Evolutionary conservation across 2,888 invertebrate species (phyloP).

Genomic region (Podabrus alpinus): DNA sequence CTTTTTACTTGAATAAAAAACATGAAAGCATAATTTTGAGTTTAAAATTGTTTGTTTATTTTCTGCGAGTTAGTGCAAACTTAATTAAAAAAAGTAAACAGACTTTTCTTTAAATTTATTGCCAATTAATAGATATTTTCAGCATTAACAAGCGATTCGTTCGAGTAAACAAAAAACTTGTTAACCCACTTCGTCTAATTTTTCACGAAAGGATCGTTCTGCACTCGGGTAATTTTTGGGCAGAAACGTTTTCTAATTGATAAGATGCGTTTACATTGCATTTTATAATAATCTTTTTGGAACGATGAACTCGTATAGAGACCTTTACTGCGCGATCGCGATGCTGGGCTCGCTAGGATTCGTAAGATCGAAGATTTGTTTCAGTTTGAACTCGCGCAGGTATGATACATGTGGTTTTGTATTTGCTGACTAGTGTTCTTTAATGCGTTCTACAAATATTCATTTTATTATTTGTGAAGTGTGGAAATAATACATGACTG

Average conservation of each 20-base stretch:
- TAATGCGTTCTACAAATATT: conserved; percentile 3
- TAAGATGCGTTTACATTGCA: conserved; percentile 5
- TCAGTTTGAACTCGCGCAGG: conserved; percentile 25
- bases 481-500: not conserved
- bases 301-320: conserved; percentile 1
- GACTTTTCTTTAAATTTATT: not conserved
- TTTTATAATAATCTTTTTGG: not conserved
- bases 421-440: conserved; percentile 3
- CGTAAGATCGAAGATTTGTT: conserved; percentile 25
- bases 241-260: not conserved
- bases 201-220: not conserved
- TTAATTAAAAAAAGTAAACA: not conserved
- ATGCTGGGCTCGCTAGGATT: conserved; percentile 14
- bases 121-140: not conserved
- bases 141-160: not conserved
- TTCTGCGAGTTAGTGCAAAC: not conserved
- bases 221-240: not conserved
- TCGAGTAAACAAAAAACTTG: not conserved
- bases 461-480: conserved; percentile 1
- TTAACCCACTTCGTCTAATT: not conserved
- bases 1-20: not conserved
- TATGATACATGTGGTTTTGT: conserved; percentile 11
- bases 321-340: conserved; percentile 25
- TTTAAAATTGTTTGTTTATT: not conserved
- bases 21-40: not conserved